These are phyloP conservation scores for Eurois occulta DNA, from an alignment of 2,888 invertebrate species.

Conservation along the genomic window DNA sequence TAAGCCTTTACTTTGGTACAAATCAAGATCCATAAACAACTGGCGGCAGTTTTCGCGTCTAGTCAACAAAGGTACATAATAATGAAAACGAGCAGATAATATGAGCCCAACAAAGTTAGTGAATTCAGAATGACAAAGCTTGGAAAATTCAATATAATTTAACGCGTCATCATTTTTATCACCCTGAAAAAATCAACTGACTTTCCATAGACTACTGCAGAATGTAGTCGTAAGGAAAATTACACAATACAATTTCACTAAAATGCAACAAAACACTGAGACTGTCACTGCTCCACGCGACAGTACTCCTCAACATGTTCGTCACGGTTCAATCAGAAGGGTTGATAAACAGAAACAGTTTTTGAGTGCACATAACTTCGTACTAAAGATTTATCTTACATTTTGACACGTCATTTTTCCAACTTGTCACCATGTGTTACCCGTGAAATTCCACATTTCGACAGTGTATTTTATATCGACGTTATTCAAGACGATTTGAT, in stretches of 20 bases:
- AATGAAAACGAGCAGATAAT: neutral
- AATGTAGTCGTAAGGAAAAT: neutral
- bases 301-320: conserved; percentile 71
- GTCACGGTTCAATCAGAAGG: conserved; percentile 85
- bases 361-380: conserved; percentile 82
- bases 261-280: neutral
- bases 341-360: conserved; percentile 87
- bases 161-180: neutral
- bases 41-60: neutral
- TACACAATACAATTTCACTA: neutral
- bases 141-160: neutral
- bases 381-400: conserved; percentile 82
- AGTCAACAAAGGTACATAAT: neutral
- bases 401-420: conserved; percentile 86
- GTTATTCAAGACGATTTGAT: conserved; percentile 51
- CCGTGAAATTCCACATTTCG: conserved; percentile 68
- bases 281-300: conserved; percentile 58
- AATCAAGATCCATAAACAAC: neutral
- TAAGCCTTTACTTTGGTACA: neutral
- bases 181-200: neutral
- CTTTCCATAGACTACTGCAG: neutral
- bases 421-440: conserved; percentile 73
- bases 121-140: neutral
- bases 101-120: neutral
- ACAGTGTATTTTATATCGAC: conserved; percentile 51